Conservation (phyloP, 2,888 invertebrate species). For the Sthenelais limicola region DNA sequence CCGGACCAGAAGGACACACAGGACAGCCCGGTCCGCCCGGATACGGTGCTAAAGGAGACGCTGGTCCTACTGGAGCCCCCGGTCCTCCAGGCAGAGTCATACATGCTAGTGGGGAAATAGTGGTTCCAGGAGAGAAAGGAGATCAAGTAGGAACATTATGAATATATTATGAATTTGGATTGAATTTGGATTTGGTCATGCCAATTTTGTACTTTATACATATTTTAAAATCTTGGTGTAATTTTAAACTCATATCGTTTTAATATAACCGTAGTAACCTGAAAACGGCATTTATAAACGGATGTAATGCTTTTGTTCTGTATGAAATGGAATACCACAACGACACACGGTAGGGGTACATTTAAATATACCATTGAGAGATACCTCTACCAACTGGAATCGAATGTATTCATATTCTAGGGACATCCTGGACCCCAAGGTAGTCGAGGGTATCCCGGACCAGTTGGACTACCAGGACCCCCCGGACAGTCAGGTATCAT, state of each 20-base stretch:
- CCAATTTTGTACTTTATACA: too few species aligned
- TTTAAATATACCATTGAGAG: too few species aligned
- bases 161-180: too few species aligned
- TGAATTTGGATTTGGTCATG: too few species aligned
- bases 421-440: conserved; percentile 50
- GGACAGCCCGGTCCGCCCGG: conserved; percentile 37
- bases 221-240: too few species aligned
- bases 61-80: conserved; percentile 36
- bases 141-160: conserved; percentile 2
- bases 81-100: conserved; percentile 44
- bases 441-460: conserved; percentile 43
- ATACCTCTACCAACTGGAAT: too few species aligned
- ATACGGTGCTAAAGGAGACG: conserved; percentile 48
- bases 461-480: conserved; percentile 44
- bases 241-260: too few species aligned
- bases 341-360: too few species aligned
- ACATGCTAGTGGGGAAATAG: conserved; percentile 18
- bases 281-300: too few species aligned
- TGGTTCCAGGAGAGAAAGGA: conserved; percentile 38
- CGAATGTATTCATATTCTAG: not conserved
- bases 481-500: conserved; percentile 44
- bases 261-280: too few species aligned
- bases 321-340: too few species aligned
- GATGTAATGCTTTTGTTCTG: too few species aligned
- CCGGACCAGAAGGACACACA: conserved; percentile 20